A percentile compares a stretch with the other conserved stretches of the same genome.
Conservation (phyloP, 1,140 invertebrate species). For the Ridgeia piscesae region DNA sequence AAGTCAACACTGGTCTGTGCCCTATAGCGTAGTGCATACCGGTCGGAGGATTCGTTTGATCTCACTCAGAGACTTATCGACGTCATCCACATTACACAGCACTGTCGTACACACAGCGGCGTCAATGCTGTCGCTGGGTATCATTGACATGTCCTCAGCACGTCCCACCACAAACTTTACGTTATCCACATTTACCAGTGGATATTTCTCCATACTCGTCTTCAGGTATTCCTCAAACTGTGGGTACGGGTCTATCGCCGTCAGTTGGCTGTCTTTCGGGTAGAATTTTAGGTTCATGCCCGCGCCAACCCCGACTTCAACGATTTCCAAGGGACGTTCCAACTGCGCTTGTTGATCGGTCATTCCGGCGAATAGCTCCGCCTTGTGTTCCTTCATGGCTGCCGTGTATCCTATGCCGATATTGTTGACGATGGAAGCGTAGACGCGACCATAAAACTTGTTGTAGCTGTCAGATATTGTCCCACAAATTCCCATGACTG, state of each 20-base stretch:
- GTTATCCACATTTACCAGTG: neutral
- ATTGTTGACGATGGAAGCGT: neutral
- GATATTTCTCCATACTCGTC: neutral
- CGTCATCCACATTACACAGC: conserved; percentile 45
- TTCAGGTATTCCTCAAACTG: conserved; percentile 31
- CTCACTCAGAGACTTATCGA: conserved; percentile 40
- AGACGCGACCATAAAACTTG: neutral
- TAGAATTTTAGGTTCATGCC: conserved; percentile 45
- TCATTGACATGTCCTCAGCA: conserved; percentile 49
- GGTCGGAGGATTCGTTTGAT: conserved; percentile 48
- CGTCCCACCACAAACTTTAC: conserved; percentile 35
- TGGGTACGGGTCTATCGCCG: conserved; percentile 37
- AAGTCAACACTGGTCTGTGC: no score
- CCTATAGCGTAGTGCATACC: conserved; percentile 30
- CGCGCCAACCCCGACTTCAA: conserved; percentile 45
- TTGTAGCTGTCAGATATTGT: neutral
- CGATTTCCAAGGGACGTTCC: conserved; percentile 29
- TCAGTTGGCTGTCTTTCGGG: conserved; percentile 34
- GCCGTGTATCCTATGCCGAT: neutral
- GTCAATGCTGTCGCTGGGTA: conserved; percentile 46
- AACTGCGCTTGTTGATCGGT: neutral
- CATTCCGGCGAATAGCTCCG: neutral
- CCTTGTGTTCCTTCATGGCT: neutral
- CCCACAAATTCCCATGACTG: neutral
- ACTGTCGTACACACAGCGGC: conserved; percentile 51